phyloP scores from a whole-genome alignment of 2,113 vertebrate genomes.

The Melospiza georgiana region DNA sequence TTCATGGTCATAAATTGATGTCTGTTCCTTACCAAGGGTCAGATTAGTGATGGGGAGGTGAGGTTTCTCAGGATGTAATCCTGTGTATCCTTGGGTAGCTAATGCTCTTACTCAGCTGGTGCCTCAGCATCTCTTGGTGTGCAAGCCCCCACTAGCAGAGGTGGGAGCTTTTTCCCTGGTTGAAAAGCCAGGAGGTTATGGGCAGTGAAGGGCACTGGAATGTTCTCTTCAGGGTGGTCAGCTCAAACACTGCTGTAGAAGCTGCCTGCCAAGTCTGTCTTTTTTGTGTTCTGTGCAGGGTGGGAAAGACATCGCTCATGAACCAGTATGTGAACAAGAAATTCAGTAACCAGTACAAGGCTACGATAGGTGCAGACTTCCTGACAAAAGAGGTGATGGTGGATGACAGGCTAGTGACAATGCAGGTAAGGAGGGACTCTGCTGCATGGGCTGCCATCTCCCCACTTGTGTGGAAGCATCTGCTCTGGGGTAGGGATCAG shows the following conservation, averaged over 20 bases:
- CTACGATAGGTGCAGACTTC: conserved; percentile 98
- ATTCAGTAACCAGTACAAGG: conserved; percentile 99
- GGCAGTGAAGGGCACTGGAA: neutral
- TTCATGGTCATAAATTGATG: neutral
- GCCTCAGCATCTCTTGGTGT: neutral
- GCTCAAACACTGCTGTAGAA: neutral
- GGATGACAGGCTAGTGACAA: conserved; percentile 97
- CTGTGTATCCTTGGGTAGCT: neutral
- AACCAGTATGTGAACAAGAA: conserved; percentile 99
- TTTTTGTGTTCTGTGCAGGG: conserved; percentile 71
- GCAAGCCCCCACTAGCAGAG: neutral
- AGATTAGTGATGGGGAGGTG: neutral
- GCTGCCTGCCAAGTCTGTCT: neutral
- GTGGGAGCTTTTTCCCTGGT: neutral
- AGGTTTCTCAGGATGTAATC: neutral
- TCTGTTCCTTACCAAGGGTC: neutral
- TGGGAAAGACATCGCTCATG: conserved; percentile 98
- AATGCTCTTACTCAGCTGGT: neutral
- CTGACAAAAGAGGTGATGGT: conserved; percentile 99
- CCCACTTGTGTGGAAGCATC: neutral
- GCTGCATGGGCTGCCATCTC: neutral
- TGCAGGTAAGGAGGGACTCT: conserved; percentile 85
- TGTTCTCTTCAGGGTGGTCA: neutral
- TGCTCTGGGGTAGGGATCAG: neutral
- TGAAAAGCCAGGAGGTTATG: neutral